phyloP scores from a whole-genome alignment of 2,113 vertebrate genomes.

The Petroica traversi region DNA sequence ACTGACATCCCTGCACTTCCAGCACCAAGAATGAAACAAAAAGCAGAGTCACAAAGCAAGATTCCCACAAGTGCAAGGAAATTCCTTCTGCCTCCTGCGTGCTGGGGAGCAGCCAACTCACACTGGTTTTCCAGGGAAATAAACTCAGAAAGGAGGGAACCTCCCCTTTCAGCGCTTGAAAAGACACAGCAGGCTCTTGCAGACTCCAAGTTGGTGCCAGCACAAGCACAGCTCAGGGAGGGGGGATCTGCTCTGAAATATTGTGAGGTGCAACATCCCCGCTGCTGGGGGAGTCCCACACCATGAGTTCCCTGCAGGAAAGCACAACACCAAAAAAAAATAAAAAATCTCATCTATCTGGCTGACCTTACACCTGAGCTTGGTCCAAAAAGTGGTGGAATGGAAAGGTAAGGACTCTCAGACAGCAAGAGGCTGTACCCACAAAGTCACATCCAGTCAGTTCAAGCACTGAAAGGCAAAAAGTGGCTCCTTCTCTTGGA shows the following conservation, averaged over 20 bases:
- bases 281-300: not conserved
- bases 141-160: not conserved
- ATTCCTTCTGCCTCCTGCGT: not conserved
- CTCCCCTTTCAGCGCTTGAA: not conserved
- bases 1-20: not conserved
- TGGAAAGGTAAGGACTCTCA: fast-evolving
- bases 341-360: not conserved
- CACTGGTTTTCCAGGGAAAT: not conserved
- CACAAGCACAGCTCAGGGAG: not conserved
- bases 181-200: not conserved
- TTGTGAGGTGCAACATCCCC: not conserved
- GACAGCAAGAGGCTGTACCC: not conserved
- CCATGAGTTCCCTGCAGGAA: not conserved
- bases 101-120: not conserved
- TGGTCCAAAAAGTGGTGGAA: not conserved
- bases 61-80: not conserved
- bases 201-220: fast-evolving
- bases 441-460: not conserved
- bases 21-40: not conserved
- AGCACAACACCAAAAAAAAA: not conserved
- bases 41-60: not conserved
- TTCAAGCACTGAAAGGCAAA: not conserved
- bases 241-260: not conserved
- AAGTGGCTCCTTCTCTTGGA: not conserved
- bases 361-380: not conserved